phyloP scores from a whole-genome alignment of 2,888 invertebrate genomes.

The Laothoe populi region DNA sequence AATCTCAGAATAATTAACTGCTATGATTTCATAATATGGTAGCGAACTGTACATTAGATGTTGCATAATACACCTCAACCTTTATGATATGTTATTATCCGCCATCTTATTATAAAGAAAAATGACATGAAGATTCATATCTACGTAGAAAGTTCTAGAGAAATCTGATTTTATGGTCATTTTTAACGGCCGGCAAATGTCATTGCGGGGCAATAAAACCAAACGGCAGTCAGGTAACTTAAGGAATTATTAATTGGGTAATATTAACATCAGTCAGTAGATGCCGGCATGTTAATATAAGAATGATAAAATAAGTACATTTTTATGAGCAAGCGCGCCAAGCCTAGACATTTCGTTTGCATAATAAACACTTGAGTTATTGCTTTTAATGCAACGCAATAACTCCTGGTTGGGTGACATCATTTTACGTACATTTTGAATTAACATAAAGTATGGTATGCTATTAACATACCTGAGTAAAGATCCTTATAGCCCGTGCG shows the following conservation, averaged over 20 bases:
- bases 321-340: constrained; percentile 28
- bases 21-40: background rate
- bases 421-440: constrained; percentile 28
- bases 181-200: constrained; percentile 1
- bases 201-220: constrained; percentile 6
- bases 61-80: background rate
- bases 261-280: background rate
- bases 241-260: constrained; percentile 23
- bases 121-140: constrained; percentile 19
- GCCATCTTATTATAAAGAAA: background rate
- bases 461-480: background rate
- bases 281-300: constrained; percentile 29
- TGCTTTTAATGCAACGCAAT: constrained; percentile 14
- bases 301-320: constrained; percentile 34
- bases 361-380: constrained; percentile 33
- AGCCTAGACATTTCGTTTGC: constrained; percentile 30
- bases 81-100: background rate
- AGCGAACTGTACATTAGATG: background rate
- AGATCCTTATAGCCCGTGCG: too few relatives aligned
- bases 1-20: background rate
- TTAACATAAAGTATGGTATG: constrained; percentile 7
- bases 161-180: constrained; percentile 5
- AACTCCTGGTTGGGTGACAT: constrained; percentile 29
- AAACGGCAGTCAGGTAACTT: constrained; percentile 15
- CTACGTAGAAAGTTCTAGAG: background rate